phyloP scores from a whole-genome alignment of 2,797 vertebrate species.

The Anableps anableps region DNA sequence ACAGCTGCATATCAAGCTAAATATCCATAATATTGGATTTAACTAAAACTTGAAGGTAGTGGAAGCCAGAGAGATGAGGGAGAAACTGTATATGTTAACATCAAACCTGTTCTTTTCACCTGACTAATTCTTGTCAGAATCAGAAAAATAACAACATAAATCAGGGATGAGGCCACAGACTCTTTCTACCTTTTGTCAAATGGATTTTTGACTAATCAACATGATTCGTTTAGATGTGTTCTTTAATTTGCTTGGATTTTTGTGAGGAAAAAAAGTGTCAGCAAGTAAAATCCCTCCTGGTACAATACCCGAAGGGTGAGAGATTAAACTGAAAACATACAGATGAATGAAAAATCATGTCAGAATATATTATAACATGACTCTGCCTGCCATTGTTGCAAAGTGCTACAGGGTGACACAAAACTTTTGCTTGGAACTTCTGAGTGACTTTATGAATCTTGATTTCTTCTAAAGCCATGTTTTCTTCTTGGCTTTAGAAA shows the following conservation, averaged over 20 bases:
- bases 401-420: background rate
- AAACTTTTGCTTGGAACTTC: background rate
- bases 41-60: conserved; percentile 66
- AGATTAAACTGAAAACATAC: background rate
- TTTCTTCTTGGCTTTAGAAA: background rate
- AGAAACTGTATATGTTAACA: conserved; percentile 78
- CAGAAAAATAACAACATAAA: conserved; percentile 46
- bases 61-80: conserved; percentile 67
- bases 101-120: conserved; percentile 69
- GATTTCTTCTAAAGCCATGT: background rate
- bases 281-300: background rate
- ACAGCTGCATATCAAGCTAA: conserved; percentile 68
- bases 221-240: background rate
- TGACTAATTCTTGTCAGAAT: conserved; percentile 61
- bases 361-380: background rate
- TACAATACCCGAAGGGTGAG: background rate
- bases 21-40: conserved; percentile 79
- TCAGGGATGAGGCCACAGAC: conserved; percentile 27
- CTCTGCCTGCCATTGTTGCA: too few species aligned
- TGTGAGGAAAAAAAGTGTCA: background rate
- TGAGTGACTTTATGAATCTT: too few species aligned
- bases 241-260: background rate
- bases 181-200: conserved; percentile 24
- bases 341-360: background rate
- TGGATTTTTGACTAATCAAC: conserved; percentile 7